A percentile compares a stretch with the other conserved stretches of the same genome.
These are phyloP conservation scores for Pollenia amentaria DNA, from an alignment of 2,888 invertebrate species.

Conservation along the genomic window DNA sequence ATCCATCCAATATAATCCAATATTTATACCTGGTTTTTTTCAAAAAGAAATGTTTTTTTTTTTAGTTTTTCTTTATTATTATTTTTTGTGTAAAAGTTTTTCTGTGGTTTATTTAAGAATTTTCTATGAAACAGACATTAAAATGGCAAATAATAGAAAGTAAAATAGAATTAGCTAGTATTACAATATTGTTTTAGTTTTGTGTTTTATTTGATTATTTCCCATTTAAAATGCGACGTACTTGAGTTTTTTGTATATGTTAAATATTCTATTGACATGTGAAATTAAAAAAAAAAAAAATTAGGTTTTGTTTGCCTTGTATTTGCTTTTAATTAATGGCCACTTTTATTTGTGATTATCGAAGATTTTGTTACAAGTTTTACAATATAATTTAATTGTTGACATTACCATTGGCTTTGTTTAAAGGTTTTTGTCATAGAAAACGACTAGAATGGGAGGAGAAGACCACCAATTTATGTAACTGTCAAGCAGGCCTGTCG, in stretches of 20 bases:
- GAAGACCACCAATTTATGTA: too few species aligned
- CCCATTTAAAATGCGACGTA: neutral
- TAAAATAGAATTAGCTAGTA: slow-evolving; percentile 51
- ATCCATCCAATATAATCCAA: slow-evolving; percentile 42
- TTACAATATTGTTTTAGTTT: slow-evolving; percentile 33
- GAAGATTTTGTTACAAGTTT: slow-evolving; percentile 22
- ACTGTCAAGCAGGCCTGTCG: too few species aligned
- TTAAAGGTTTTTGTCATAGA: neutral
- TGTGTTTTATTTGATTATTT: slow-evolving; percentile 4
- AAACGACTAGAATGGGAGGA: too few species aligned
- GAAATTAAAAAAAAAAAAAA: neutral
- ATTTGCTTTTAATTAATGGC: slow-evolving; percentile 54
- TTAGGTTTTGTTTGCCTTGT: slow-evolving; percentile 31
- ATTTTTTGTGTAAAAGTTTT: slow-evolving; percentile 36
- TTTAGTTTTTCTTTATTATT: too few species aligned
- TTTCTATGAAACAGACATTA: slow-evolving; percentile 50
- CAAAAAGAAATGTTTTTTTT: neutral
- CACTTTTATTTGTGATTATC: slow-evolving; percentile 34
- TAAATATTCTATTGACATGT: neutral
- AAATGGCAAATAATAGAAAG: slow-evolving; percentile 59
- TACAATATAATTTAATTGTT: slow-evolving; percentile 11
- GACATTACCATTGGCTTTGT: slow-evolving; percentile 20
- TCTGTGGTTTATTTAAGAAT: slow-evolving; percentile 8
- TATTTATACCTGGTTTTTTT: slow-evolving; percentile 30
- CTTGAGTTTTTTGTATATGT: neutral